phyloP scores from a whole-genome alignment of 2,888 invertebrate species.

The Tetragnatha montana region DNA sequence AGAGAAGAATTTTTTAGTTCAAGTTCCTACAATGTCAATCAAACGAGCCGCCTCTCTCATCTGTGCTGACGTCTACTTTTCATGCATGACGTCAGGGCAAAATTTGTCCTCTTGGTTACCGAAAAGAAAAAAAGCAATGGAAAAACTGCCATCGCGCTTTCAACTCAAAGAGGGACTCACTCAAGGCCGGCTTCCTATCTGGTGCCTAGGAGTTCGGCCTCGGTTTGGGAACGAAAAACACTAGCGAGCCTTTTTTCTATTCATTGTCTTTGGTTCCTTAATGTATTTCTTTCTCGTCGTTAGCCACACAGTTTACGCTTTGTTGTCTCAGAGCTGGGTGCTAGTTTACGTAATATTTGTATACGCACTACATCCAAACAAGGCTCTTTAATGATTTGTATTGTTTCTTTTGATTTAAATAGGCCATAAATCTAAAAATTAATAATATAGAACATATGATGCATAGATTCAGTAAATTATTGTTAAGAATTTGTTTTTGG shows the following conservation, averaged over 20 bases:
- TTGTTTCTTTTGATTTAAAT: too few species aligned
- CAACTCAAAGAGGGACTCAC: not conserved
- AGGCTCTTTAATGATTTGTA: too few species aligned
- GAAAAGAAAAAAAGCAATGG: slow-evolving; percentile 8
- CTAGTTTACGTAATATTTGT: too few species aligned
- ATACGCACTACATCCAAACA: too few species aligned
- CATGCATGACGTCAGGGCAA: not conserved
- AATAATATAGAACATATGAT: too few species aligned
- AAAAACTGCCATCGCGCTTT: not conserved
- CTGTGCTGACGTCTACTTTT: not conserved
- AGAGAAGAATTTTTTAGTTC: slow-evolving; percentile 3
- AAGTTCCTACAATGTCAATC: not conserved
- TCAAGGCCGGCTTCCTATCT: slow-evolving; percentile 28
- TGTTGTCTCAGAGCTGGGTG: slow-evolving; percentile 2
- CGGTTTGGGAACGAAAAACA: slow-evolving; percentile 25
- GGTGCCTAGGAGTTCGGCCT: slow-evolving; percentile 10
- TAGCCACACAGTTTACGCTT: slow-evolving; percentile 9
- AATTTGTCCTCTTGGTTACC: not conserved
- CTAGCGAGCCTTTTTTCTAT: not conserved
- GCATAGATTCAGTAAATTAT: too few species aligned
- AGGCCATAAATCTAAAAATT: too few species aligned
- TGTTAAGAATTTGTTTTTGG: too few species aligned
- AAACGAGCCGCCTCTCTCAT: not conserved
- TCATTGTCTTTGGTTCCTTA: not conserved
- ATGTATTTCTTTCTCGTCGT: slow-evolving; percentile 3